A percentile compares a stretch with the other conserved stretches of the same genome.
Evolutionary conservation across 1,140 invertebrate species (phyloP).

Genomic region (Drosophila sp.): DNA sequence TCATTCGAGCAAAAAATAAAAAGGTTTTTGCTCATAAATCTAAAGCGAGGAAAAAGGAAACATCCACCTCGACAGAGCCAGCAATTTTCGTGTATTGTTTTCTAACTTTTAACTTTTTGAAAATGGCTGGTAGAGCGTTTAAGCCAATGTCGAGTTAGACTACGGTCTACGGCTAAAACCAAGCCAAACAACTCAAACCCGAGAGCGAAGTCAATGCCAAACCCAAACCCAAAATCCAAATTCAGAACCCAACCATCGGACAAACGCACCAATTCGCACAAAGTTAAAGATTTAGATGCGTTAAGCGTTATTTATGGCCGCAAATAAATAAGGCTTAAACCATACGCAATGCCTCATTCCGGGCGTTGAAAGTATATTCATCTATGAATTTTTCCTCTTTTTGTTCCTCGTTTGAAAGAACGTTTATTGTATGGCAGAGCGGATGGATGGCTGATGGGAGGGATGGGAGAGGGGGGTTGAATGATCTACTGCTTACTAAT

Average conservation of each 20-base stretch:
- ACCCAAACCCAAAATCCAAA: slow-evolving; percentile 29
- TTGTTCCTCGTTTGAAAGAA: neutral
- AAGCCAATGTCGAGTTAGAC: slow-evolving; percentile 75
- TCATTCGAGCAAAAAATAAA: slow-evolving; percentile 14
- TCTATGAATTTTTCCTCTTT: slow-evolving; percentile 13
- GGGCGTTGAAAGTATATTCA: slow-evolving; percentile 75
- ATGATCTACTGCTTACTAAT: slow-evolving; percentile 20
- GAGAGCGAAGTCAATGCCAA: slow-evolving; percentile 33
- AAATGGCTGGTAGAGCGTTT: slow-evolving; percentile 42
- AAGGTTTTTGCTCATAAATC: slow-evolving; percentile 21
- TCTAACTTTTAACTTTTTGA: slow-evolving; percentile 73
- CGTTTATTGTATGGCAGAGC: neutral
- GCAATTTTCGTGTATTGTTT: slow-evolving; percentile 63
- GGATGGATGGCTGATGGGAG: neutral
- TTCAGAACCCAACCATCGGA: neutral
- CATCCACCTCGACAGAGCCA: slow-evolving; percentile 42
- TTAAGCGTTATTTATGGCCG: slow-evolving; percentile 81
- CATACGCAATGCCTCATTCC: slow-evolving; percentile 80
- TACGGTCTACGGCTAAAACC: slow-evolving; percentile 51
- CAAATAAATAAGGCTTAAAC: slow-evolving; percentile 81
- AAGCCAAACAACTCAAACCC: slow-evolving; percentile 57
- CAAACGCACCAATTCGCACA: slow-evolving; percentile 65
- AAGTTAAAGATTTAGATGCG: slow-evolving; percentile 81
- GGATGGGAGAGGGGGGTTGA: neutral
- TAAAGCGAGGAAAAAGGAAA: slow-evolving; percentile 18